These are phyloP conservation scores for Epirrhoe alternata DNA, from an alignment of 2,888 invertebrate species.

Conservation along the genomic window DNA sequence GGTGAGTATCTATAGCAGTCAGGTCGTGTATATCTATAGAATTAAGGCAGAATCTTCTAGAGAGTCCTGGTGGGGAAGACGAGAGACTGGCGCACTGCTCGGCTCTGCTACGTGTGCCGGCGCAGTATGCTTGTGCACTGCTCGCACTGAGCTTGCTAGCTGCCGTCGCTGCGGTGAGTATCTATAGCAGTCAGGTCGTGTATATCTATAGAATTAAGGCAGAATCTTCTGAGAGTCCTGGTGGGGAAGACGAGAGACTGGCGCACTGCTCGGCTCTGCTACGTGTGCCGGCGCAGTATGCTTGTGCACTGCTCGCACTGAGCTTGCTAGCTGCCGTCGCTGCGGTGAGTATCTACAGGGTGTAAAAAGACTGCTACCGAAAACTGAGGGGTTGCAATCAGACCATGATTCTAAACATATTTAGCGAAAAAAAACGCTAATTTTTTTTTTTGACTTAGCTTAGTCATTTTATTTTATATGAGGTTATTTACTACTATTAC, in stretches of 20 bases:
- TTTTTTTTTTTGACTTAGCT: no score
- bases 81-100: slow-evolving; percentile 7
- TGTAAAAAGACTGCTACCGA: no score
- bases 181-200: not conserved
- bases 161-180: slow-evolving; percentile 1
- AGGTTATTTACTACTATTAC: no score
- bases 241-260: not conserved
- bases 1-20: not conserved
- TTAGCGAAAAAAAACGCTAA: no score
- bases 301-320: not conserved
- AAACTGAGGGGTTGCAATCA: no score
- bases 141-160: not conserved
- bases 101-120: not conserved
- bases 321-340: slow-evolving; percentile 1
- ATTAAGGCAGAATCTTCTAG: no score
- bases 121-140: not conserved
- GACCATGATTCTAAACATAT: no score
- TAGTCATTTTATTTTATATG: no score
- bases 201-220: no score
- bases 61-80: not conserved
- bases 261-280: not conserved
- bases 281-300: not conserved
- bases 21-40: no score
- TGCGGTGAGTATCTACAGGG: not conserved
- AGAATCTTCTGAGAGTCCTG: no score